phyloP scores from a whole-genome alignment of 2,113 vertebrate species.

The Embiotoca jacksoni region DNA sequence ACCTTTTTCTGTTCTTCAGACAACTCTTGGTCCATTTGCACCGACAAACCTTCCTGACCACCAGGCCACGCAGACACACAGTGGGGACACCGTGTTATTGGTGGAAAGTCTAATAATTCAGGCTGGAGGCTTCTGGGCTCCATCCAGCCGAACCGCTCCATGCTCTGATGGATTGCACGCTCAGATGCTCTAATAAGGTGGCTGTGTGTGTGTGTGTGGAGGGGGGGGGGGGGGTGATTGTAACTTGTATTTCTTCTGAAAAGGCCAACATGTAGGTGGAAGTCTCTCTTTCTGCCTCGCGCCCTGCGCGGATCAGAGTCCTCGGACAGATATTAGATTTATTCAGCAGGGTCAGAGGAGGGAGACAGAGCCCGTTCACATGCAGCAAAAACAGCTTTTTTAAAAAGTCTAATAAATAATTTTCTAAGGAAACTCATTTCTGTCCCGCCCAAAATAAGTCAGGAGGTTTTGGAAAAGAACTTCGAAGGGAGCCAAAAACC shows the following conservation, averaged over 20 bases:
- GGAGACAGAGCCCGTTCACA: conserved; percentile 28
- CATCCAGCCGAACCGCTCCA: conserved; percentile 59
- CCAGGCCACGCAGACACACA: conserved; percentile 33
- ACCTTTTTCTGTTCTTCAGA: neutral
- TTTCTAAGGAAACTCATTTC: conserved; percentile 41
- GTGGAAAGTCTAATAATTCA: conserved; percentile 67
- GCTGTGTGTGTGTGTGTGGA: conserved; percentile 26
- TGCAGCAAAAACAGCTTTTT: neutral
- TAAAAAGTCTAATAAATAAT: conserved; percentile 1
- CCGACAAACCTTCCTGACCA: neutral
- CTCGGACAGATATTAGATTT: conserved; percentile 50
- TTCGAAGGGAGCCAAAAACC: neutral
- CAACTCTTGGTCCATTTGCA: conserved; percentile 9
- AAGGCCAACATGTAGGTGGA: conserved; percentile 20
- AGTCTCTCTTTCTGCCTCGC: neutral
- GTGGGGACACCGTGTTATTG: conserved; percentile 18
- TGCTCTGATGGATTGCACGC: conserved; percentile 68
- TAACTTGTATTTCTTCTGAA: conserved; percentile 43
- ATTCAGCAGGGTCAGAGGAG: conserved; percentile 43
- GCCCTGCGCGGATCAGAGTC: conserved; percentile 6
- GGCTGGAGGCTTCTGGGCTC: conserved; percentile 64
- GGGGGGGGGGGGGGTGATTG: conserved; percentile 6
- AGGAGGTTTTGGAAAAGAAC: conserved; percentile 11
- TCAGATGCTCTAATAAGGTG: conserved; percentile 60
- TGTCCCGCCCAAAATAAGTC: conserved; percentile 41